These are phyloP conservation scores for Apocheima hispidaria DNA, from an alignment of 2,888 invertebrate genomes.

Conservation along the genomic window DNA sequence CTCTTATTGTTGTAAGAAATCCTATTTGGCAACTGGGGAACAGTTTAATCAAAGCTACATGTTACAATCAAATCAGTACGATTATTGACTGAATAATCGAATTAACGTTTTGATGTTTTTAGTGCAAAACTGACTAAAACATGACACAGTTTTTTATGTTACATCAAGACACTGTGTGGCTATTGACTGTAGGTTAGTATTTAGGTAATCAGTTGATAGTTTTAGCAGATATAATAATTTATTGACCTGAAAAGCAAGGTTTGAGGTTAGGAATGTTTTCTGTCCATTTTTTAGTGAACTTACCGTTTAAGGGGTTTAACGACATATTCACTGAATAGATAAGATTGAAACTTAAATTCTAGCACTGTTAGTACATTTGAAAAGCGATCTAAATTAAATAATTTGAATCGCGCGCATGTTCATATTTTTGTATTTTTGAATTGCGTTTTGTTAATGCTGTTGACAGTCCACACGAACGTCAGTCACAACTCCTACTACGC, in stretches of 20 bases:
- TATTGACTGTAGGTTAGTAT: not conserved
- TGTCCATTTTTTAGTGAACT: slow-evolving; percentile 36
- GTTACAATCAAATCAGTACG: no score
- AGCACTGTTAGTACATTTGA: not conserved
- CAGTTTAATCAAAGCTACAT: no score
- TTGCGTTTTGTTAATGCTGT: slow-evolving; percentile 13
- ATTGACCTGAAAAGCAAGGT: not conserved
- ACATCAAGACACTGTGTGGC: not conserved
- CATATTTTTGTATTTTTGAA: slow-evolving; percentile 14
- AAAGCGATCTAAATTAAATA: not conserved
- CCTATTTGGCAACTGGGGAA: no score
- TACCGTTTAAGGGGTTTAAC: slow-evolving; percentile 74
- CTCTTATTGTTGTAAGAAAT: no score
- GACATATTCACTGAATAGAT: slow-evolving; percentile 57
- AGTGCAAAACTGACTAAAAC: no score
- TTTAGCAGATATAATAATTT: not conserved
- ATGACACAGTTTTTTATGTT: no score
- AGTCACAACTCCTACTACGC: not conserved
- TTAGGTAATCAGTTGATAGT: not conserved
- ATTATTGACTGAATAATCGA: no score
- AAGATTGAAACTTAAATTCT: not conserved
- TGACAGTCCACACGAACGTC: not conserved
- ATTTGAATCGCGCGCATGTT: not conserved
- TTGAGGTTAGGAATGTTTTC: slow-evolving; percentile 50
- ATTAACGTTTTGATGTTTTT: no score